Conservation (phyloP, 2,113 vertebrate genomes). For the Semnopithecus entellus region DNA sequence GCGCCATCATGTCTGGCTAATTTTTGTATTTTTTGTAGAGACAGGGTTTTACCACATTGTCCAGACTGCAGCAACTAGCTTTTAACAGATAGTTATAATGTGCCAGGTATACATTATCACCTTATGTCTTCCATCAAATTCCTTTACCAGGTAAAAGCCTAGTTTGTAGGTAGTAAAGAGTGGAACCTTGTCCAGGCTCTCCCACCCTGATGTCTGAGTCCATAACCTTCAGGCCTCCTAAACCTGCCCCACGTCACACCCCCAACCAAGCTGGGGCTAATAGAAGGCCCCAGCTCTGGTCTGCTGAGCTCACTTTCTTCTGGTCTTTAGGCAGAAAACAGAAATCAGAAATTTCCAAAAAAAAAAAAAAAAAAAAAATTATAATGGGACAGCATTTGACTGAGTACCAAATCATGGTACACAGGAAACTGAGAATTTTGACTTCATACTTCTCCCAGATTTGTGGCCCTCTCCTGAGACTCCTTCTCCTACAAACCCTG, state of each 20-base stretch:
- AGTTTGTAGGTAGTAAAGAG: neutral
- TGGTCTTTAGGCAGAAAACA: neutral
- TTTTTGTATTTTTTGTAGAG: no score
- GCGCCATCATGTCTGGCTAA: no score
- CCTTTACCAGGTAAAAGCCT: neutral
- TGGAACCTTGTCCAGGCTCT: neutral
- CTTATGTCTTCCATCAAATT: neutral
- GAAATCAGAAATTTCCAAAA: neutral
- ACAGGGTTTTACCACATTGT: no score
- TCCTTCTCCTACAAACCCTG: neutral
- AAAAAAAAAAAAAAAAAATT: neutral
- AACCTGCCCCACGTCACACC: accelerated
- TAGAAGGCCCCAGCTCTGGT: neutral
- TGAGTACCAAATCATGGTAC: neutral
- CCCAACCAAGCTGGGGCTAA: no score
- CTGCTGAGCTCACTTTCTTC: neutral
- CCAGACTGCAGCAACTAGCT: neutral
- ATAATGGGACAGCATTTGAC: neutral
- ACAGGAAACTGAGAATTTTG: neutral
- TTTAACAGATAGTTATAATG: neutral
- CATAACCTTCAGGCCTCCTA: neutral
- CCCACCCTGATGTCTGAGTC: neutral
- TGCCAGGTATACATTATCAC: neutral
- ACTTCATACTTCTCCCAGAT: neutral
- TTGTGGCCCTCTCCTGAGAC: neutral